These are phyloP conservation scores for Mohoua ochrocephala DNA, from an alignment of 2,113 vertebrate species.

Conservation along the genomic window DNA sequence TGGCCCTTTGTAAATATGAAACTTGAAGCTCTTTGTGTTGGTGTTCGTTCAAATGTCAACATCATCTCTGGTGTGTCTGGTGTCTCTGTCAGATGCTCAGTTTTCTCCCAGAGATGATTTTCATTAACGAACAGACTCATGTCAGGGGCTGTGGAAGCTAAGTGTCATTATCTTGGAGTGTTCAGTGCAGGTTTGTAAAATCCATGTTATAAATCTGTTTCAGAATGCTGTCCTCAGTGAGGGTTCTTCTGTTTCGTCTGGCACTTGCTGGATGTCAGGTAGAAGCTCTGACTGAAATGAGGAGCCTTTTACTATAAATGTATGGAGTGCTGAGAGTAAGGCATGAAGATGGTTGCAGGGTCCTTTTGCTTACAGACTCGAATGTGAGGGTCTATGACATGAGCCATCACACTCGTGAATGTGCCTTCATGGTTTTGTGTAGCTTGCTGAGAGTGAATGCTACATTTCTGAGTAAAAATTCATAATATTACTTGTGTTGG, in stretches of 20 bases:
- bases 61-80: background rate
- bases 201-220: background rate
- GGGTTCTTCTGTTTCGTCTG: background rate
- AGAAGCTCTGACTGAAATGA: background rate
- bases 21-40: background rate
- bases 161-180: background rate
- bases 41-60: background rate
- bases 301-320: background rate
- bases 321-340: background rate
- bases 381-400: background rate
- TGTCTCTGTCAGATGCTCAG: background rate
- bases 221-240: background rate
- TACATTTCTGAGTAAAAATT: background rate
- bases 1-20: background rate
- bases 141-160: background rate
- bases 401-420: background rate
- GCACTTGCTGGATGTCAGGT: background rate
- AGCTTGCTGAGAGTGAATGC: background rate
- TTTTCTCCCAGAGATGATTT: background rate
- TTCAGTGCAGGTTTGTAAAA: background rate
- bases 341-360: background rate
- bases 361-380: background rate
- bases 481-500: background rate
- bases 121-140: background rate
- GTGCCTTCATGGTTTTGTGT: background rate